Evolutionary conservation across 2,797 vertebrate genomes (phyloP), one percentile per base, ranked within the genome.

Genomic region (Saxicola maurus): DNA sequence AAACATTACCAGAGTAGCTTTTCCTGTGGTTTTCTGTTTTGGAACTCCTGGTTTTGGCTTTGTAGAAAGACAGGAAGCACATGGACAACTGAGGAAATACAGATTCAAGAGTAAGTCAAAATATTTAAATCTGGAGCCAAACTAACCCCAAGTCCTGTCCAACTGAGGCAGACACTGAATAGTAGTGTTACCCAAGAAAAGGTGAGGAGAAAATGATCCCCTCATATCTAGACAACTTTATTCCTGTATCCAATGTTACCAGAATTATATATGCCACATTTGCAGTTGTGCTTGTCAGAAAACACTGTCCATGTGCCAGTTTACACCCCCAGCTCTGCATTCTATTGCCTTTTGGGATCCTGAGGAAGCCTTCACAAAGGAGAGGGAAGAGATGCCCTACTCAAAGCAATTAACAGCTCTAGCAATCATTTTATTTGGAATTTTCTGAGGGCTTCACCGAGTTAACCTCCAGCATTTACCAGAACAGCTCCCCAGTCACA

Each of bases 11-110:
- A 85, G 30, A 73, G 66, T 35, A 62, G 42, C 42, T 89, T 91
- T 92, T 95, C 82, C 89, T 67, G 57, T 67, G 38, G 45, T 30
- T 71, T 89, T 89, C 65, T 74, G 48, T 10, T 89, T 66, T 67
- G 53, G 65, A 91, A 60, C 42, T 62, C 66, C 15, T 65, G 59
- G 35, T 17, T 62, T 62, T 69, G 61, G 69, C 71, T 66, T 74
- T 74, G 60, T 21, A 53, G 33, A 60, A 86, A 78, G 77, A 65
- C 62, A 78, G 69, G 90, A 93, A 89, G 42, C 55, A 87, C 46
- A 53, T 1, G 20, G 48, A 61, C 66, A 83, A 61, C 68, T 48
- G n/a, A 64, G 62, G 80, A 87, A 86, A 85, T 38, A 67, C 9
- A 57, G 57, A 71, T 46, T 30, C 53, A 51, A 24, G 72, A 68